phyloP scores from a whole-genome alignment of 1,140 invertebrate genomes.

The Triops cancriformis region DNA sequence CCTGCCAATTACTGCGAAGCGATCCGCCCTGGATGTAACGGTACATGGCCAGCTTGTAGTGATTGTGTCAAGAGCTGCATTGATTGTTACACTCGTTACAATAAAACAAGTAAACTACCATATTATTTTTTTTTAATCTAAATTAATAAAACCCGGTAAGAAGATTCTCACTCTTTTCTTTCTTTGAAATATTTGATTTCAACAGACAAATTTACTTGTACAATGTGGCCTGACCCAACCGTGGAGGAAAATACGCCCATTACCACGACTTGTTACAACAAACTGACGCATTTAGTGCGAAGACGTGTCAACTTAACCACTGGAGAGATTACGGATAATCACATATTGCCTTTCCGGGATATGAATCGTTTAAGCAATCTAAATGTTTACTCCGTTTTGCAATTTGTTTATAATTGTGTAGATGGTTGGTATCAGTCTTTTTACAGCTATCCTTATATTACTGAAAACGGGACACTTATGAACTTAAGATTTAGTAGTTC shows the following conservation, averaged over 20 bases:
- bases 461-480: neutral
- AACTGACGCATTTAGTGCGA: neutral
- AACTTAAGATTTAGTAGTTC: neutral
- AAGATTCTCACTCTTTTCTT: no score
- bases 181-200: no score
- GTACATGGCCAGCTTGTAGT: neutral
- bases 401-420: neutral
- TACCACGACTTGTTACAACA: neutral
- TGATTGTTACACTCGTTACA: neutral
- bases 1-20: neutral
- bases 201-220: neutral
- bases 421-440: neutral
- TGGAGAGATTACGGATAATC: neutral
- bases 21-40: neutral
- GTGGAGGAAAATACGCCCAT: neutral
- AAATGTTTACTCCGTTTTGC: neutral
- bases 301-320: neutral
- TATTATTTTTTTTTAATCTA: no score
- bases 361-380: neutral
- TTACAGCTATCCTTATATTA: neutral
- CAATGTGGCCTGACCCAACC: neutral
- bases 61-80: neutral
- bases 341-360: neutral
- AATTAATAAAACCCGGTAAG: no score
- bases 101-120: no score